These are phyloP conservation scores for Trichogramma dendrolimi DNA, from an alignment of 2,888 invertebrate genomes.

Conservation along the genomic window DNA sequence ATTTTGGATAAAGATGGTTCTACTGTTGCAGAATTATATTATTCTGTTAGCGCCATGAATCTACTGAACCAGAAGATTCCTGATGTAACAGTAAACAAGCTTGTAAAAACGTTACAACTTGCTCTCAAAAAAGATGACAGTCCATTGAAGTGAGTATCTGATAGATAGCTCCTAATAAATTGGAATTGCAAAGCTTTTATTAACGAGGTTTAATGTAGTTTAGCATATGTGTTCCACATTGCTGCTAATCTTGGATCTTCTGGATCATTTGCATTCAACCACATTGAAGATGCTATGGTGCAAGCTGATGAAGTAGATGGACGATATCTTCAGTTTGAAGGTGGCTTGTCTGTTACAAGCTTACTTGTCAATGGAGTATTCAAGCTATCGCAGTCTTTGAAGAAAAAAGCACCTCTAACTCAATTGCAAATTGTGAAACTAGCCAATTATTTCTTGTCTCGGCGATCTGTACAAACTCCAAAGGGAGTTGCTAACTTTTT, in stretches of 20 bases:
- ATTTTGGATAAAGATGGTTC: slow-evolving; percentile 65
- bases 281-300: slow-evolving; percentile 86
- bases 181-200: not conserved
- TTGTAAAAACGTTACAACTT: slow-evolving; percentile 69
- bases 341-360: slow-evolving; percentile 74
- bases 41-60: slow-evolving; percentile 68
- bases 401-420: slow-evolving; percentile 67
- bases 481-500: slow-evolving; percentile 79
- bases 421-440: slow-evolving; percentile 82
- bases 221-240: slow-evolving; percentile 79
- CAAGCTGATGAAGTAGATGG: slow-evolving; percentile 95
- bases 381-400: slow-evolving; percentile 60
- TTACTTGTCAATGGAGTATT: slow-evolving; percentile 62
- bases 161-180: not conserved
- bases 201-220: slow-evolving; percentile 53
- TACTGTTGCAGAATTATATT: slow-evolving; percentile 68
- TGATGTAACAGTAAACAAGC: slow-evolving; percentile 60
- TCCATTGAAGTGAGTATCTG: slow-evolving; percentile 59
- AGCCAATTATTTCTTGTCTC: slow-evolving; percentile 81
- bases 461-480: slow-evolving; percentile 82
- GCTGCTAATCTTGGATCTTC: slow-evolving; percentile 71
- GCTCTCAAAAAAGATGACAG: slow-evolving; percentile 82
- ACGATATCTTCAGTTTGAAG: slow-evolving; percentile 85
- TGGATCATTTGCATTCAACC: slow-evolving; percentile 65
- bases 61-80: slow-evolving; percentile 64